Evolutionary conservation across 2,888 invertebrate species (phyloP).

Genomic region (Drosophila colorata): DNA sequence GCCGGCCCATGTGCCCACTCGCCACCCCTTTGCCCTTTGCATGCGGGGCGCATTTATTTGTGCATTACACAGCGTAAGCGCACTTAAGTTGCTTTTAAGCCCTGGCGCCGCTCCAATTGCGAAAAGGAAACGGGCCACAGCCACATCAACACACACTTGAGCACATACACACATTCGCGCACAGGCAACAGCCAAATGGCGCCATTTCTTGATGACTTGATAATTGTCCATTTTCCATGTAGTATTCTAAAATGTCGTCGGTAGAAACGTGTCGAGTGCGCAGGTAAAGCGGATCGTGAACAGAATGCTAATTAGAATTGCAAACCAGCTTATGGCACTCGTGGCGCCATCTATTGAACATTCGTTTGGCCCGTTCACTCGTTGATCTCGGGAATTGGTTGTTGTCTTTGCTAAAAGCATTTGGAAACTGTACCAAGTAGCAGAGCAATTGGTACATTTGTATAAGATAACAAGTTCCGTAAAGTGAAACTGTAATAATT

Average conservation of each 20-base stretch:
- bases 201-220: constrained; percentile 57
- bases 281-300: constrained; percentile 17
- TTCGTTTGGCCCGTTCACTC: neutral
- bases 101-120: constrained; percentile 82
- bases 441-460: constrained; percentile 8
- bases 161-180: constrained; percentile 19
- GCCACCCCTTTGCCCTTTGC: constrained; percentile 35
- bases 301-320: constrained; percentile 17
- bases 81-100: constrained; percentile 77
- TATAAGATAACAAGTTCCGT: neutral
- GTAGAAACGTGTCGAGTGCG: constrained; percentile 16
- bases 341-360: constrained; percentile 56
- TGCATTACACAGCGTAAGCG: constrained; percentile 77
- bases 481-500: neutral
- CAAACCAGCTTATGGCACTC: neutral
- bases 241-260: constrained; percentile 1
- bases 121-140: constrained; percentile 57
- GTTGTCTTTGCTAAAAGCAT: constrained; percentile 28
- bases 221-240: constrained; percentile 47
- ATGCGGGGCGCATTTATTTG: constrained; percentile 68
- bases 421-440: constrained; percentile 1
- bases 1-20: constrained; percentile 30
- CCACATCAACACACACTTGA: constrained; percentile 19
- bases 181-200: constrained; percentile 48
- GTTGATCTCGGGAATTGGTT: constrained; percentile 36